Conservation (phyloP, 2,888 invertebrate species). For the Xestobium rufovillosum region DNA sequence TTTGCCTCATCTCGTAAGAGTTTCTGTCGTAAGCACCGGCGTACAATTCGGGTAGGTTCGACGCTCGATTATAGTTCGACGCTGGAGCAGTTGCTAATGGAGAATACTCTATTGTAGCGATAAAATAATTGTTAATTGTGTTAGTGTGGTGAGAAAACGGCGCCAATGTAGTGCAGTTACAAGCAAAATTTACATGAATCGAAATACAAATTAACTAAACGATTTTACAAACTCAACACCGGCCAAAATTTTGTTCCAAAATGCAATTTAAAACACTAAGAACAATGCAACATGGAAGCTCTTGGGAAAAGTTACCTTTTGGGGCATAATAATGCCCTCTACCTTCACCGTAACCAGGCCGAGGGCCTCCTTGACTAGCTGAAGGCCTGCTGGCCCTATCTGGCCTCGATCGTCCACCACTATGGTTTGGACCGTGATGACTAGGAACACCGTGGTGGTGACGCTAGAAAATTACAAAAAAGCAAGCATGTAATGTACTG, state of each 20-base stretch:
- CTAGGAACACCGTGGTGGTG: constrained; percentile 38
- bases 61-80: constrained; percentile 37
- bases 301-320: constrained; percentile 64
- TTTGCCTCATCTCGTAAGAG: constrained; percentile 70
- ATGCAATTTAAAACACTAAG: no score
- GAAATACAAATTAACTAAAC: no score
- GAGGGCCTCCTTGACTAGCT: constrained; percentile 51
- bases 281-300: no score
- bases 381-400: constrained; percentile 40
- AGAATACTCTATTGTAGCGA: constrained; percentile 34
- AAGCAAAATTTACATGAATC: no score
- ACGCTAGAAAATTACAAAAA: constrained; percentile 36
- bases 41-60: constrained; percentile 56
- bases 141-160: no score
- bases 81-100: constrained; percentile 43
- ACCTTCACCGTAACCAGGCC: constrained; percentile 63
- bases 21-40: constrained; percentile 64
- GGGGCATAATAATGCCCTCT: constrained; percentile 61
- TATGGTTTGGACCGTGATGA: constrained; percentile 26
- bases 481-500: not conserved
- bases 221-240: no score
- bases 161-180: no score
- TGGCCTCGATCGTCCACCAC: constrained; percentile 37
- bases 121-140: no score
- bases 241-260: no score